Percentiles rank a stretch among this genome's conserved stretches.
Conservation (phyloP, 2,888 invertebrate species). For the Prosopocoilus inquinatus region DNA sequence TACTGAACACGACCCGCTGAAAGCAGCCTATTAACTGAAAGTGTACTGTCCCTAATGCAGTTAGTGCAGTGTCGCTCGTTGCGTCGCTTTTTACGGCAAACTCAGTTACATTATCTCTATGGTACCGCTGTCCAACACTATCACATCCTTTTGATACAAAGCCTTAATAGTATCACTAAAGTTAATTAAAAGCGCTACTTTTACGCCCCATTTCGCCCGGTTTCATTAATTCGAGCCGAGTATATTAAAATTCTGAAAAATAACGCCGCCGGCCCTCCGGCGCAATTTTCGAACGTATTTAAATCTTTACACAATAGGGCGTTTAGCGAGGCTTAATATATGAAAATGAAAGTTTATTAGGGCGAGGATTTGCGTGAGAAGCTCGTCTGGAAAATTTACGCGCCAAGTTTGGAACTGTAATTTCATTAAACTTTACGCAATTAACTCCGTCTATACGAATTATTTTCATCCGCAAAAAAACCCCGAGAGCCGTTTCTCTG, state of each 20-base stretch:
- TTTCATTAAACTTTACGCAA: no score
- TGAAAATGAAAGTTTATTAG: slow-evolving; percentile 2
- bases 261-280: not conserved
- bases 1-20: slow-evolving; percentile 43
- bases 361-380: no score
- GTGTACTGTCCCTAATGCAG: slow-evolving; percentile 49
- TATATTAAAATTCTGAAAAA: slow-evolving; percentile 5
- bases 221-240: not conserved
- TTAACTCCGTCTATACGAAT: no score
- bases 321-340: not conserved
- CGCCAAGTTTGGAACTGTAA: no score
- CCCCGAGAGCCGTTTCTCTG: no score
- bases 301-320: slow-evolving; percentile 1
- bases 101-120: slow-evolving; percentile 44
- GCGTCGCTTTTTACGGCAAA: slow-evolving; percentile 43
- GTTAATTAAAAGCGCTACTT: slow-evolving; percentile 36
- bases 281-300: not conserved
- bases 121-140: slow-evolving; percentile 29
- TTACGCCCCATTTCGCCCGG: slow-evolving; percentile 36
- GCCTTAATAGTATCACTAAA: slow-evolving; percentile 29
- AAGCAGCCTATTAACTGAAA: slow-evolving; percentile 50
- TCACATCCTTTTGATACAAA: slow-evolving; percentile 26
- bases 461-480: no score
- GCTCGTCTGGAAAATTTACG: no score
- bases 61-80: slow-evolving; percentile 28